phyloP scores from a whole-genome alignment of 2,888 invertebrate species.

The Exephanes ischioxanthus region DNA sequence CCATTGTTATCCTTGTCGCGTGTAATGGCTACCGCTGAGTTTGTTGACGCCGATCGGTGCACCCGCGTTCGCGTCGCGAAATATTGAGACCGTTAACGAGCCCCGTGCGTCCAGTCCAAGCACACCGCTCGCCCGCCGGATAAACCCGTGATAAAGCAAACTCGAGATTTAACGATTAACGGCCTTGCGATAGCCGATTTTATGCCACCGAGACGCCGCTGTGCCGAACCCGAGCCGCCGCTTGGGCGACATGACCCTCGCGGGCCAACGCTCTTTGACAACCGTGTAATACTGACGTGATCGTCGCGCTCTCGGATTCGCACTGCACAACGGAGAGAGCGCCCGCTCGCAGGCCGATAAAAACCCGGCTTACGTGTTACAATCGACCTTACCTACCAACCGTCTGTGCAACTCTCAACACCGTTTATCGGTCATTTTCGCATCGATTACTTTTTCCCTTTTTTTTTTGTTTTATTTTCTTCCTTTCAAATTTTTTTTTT shows the following conservation, averaged over 20 bases:
- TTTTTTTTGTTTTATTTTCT: neutral
- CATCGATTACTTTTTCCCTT: neutral
- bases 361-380: slow-evolving; percentile 16
- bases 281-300: slow-evolving; percentile 74
- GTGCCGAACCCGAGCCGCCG: slow-evolving; percentile 64
- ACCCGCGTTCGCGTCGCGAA: slow-evolving; percentile 71
- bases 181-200: slow-evolving; percentile 60
- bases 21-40: slow-evolving; percentile 81
- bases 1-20: slow-evolving; percentile 83
- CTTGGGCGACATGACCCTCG: slow-evolving; percentile 78
- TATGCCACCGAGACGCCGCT: slow-evolving; percentile 69
- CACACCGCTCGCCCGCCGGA: slow-evolving; percentile 55
- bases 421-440: slow-evolving; percentile 18
- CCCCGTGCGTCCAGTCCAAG: neutral
- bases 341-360: neutral
- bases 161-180: neutral
- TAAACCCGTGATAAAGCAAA: slow-evolving; percentile 26
- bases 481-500: slow-evolving; percentile 8
- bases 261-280: slow-evolving; percentile 80
- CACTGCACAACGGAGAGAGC: slow-evolving; percentile 27
- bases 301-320: slow-evolving; percentile 60
- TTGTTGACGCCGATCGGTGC: slow-evolving; percentile 79
- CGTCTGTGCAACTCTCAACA: neutral
- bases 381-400: slow-evolving; percentile 19
- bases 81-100: slow-evolving; percentile 50